Conservation (phyloP, 2,888 invertebrate genomes). For the Daptonema setosum region DNA sequence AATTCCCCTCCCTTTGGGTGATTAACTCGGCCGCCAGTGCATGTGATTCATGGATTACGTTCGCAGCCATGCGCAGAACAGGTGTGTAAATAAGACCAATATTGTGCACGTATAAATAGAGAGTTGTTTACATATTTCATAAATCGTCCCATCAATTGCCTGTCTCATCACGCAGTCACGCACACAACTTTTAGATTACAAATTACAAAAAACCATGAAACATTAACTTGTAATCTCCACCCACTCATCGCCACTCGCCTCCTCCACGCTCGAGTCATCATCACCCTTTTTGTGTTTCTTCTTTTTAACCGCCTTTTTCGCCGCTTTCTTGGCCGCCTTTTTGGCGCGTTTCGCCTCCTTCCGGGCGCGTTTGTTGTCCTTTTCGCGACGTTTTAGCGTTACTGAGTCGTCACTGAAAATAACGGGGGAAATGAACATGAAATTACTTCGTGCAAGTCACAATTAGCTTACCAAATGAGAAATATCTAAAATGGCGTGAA, state of each 20-base stretch:
- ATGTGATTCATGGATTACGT: no score
- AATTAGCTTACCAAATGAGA: neutral
- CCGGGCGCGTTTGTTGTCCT: neutral
- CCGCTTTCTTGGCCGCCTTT: constrained; percentile 11
- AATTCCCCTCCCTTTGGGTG: no score
- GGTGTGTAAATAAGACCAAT: no score
- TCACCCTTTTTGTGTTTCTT: constrained; percentile 12
- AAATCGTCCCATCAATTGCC: no score
- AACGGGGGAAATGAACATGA: neutral
- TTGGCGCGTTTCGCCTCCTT: constrained; percentile 9
- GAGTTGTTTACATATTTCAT: no score
- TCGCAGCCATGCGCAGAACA: no score
- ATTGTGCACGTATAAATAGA: no score
- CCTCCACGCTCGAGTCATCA: constrained; percentile 7
- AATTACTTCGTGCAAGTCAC: neutral
- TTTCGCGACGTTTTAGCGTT: neutral
- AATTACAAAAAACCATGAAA: neutral
- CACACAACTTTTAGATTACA: neutral
- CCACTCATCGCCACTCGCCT: constrained; percentile 11
- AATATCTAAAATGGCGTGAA: no score
- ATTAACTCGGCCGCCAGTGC: no score
- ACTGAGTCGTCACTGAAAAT: neutral
- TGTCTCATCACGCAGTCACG: no score
- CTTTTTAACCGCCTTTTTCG: constrained; percentile 10
- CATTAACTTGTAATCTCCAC: constrained; percentile 14